Conservation (phyloP, 2,113 vertebrate genomes). For the Maccullochella peelii region DNA sequence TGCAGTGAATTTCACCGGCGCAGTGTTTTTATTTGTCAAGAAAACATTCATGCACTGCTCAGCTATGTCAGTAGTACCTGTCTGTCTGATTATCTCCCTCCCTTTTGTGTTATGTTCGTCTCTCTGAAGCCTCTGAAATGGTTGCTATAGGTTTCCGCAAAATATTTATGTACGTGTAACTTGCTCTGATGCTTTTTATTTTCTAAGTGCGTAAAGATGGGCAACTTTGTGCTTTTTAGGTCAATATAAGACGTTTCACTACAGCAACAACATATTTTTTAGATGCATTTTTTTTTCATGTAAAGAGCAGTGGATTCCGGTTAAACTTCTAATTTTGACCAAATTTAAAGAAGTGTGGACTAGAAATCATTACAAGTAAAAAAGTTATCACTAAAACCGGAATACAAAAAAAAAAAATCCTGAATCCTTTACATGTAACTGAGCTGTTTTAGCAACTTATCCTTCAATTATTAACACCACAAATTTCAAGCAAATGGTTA, state of each 20-base stretch:
- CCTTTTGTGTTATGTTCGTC: neutral
- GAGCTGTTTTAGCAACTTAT: neutral
- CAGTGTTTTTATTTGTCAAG: constrained; percentile 74
- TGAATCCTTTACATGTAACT: neutral
- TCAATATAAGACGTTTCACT: neutral
- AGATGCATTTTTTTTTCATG: neutral
- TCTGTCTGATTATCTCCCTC: constrained; percentile 29
- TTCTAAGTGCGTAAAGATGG: neutral
- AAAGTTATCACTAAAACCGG: neutral
- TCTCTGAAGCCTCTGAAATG: constrained; percentile 21
- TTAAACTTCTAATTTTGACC: neutral
- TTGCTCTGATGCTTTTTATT: constrained; percentile 13
- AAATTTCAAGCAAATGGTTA: neutral
- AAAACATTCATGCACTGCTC: constrained; percentile 77
- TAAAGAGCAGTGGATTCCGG: neutral
- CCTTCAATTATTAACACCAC: neutral
- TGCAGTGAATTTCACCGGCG: constrained; percentile 57
- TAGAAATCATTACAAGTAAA: neutral
- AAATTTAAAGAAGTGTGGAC: neutral
- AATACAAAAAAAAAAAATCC: neutral
- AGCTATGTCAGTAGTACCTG: constrained; percentile 52
- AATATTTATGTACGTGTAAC: neutral
- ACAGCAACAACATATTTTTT: neutral
- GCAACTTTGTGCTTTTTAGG: neutral
- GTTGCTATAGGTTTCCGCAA: neutral